Base-by-base conservation (phyloP, 92 coral and sea anemone species). In the Epizoanthus ramosus region DNA sequence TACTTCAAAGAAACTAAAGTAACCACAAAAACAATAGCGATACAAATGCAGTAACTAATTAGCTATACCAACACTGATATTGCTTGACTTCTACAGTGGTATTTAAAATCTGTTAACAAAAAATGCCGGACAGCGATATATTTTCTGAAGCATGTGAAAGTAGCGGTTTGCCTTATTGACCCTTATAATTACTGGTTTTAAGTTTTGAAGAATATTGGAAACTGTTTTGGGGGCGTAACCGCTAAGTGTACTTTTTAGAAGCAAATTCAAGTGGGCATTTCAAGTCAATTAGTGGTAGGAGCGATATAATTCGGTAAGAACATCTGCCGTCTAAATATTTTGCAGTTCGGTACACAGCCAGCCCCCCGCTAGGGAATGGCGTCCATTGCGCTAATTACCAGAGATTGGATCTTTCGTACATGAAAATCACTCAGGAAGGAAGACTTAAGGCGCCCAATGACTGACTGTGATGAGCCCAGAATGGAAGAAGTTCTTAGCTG, bases 11-110 rank as follows among this genome's bases (percentile, higher is more conserved):
- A 10, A 83, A 72, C 50, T 72, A 58, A 71, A 17, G 57, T 71
- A 39, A 68, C 67, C 61, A 69, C 73, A 59, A 83, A 23, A 71
- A 83, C 80, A 58, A 58, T 70, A 59, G 71, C 73, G 69, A 45
- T 57, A 61, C 37, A 50, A 50, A 50, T 10, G 15, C 54, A 50
- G 10, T 43, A 43, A 43, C 8, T 50, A 50, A 50, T 50, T 50
- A 50, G 9, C 14, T 50, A 13, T 12, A 9, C 54, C 54, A 9
- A 50, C 15, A 50, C 54, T 9, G 54, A 50, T 50, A 50, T 50
- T 50, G 54, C 54, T 50, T n/a, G n/a, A n/a, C n/a, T n/a, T 12
- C 15, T 50, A 50, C 15, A 50, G 54, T 10, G 3, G 50, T 43
- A 6, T 50, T 50, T 9, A 50, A 0, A 13, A 3, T 3, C 43